Evolutionary conservation across 2,797 vertebrate species (phyloP).

Genomic region (Megaceryle alcyon): DNA sequence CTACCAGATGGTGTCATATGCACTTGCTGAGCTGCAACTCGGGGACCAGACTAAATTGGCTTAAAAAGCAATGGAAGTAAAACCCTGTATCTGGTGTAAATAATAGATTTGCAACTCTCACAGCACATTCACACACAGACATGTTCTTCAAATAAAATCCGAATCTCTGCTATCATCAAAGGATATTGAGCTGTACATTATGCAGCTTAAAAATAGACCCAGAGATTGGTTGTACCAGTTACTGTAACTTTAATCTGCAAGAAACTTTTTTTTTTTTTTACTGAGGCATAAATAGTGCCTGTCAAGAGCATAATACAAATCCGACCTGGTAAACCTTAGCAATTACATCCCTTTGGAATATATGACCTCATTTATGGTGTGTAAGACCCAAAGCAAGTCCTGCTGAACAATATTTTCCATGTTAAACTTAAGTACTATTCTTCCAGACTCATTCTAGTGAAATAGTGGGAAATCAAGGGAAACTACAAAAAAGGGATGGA

Average conservation of each 20-base stretch:
- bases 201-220: constrained; percentile 42
- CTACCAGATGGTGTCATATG: not conserved
- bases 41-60: not conserved
- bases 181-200: constrained; percentile 13
- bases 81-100: not conserved
- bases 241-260: constrained; percentile 36
- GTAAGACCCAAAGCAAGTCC: not conserved
- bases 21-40: not conserved
- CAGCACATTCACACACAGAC: not conserved
- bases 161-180: constrained; percentile 35
- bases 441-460: not conserved
- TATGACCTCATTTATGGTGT: constrained; percentile 4
- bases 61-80: not conserved
- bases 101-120: not conserved
- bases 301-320: not conserved
- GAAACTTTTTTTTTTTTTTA: not conserved
- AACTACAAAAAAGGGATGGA: not conserved
- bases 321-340: not conserved
- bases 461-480: not conserved
- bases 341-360: constrained; percentile 8
- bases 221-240: not conserved
- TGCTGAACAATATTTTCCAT: not conserved
- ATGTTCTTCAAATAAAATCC: not conserved
- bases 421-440: not conserved
- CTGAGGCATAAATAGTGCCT: constrained; percentile 20